A percentile compares a stretch with the other conserved stretches of the same genome.
phyloP scores from a whole-genome alignment of 2,797 vertebrate genomes.

The Gallinago stenura region DNA sequence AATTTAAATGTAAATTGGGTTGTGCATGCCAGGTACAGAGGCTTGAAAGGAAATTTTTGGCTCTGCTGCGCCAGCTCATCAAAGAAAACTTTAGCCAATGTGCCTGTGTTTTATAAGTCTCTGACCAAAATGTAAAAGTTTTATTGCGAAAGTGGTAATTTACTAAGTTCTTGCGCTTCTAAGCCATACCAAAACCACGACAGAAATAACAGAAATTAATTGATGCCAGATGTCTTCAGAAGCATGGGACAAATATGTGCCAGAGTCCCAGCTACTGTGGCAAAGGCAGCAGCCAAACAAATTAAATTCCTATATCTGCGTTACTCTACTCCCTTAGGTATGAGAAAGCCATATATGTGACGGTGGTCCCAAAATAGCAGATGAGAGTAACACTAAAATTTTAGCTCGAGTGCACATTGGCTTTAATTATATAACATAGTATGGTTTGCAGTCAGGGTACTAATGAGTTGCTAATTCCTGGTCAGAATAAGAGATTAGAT shows the following conservation, averaged over 20 bases:
- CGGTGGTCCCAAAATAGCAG: background rate
- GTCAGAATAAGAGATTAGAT: background rate
- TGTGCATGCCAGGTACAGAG: background rate
- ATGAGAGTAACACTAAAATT: background rate
- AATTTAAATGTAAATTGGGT: conserved; percentile 33
- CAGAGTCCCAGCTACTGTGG: background rate
- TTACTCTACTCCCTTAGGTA: background rate
- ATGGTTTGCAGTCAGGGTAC: background rate
- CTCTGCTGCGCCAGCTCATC: background rate
- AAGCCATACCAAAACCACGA: background rate
- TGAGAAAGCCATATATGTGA: background rate
- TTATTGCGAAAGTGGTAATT: background rate
- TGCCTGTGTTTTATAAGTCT: background rate
- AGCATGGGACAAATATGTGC: background rate
- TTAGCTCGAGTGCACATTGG: fast-evolving
- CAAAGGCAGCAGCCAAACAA: background rate
- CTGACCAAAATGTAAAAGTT: background rate
- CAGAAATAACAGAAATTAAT: background rate
- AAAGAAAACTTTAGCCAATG: background rate
- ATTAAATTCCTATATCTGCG: background rate
- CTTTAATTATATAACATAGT: background rate
- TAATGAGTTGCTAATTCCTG: conserved; percentile 13
- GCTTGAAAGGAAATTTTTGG: background rate
- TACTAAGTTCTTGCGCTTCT: background rate
- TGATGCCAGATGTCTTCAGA: background rate